Conservation (phyloP, 2,888 invertebrate genomes). For the Punctoribates punctum region DNA sequence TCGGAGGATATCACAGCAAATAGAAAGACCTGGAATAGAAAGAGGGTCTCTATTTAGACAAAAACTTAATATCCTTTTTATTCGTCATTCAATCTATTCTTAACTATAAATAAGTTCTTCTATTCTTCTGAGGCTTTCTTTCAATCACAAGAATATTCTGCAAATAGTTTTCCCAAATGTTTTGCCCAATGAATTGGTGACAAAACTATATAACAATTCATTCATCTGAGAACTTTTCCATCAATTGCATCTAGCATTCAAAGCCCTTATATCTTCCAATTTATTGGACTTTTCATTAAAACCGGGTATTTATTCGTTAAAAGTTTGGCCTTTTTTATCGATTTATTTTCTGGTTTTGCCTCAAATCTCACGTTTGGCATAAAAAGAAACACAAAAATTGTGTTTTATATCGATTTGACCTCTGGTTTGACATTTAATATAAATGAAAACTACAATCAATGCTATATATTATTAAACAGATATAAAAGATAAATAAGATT, state of each 20-base stretch:
- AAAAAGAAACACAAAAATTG: neutral
- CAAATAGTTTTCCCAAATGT: no score
- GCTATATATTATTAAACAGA: neutral
- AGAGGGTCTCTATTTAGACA: constrained; percentile 11
- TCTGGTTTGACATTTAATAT: constrained; percentile 1
- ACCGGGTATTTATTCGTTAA: no score
- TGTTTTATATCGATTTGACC: constrained; percentile 9
- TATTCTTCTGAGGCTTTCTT: neutral
- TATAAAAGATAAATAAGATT: constrained; percentile 9
- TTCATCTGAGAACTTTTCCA: no score
- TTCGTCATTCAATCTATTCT: neutral
- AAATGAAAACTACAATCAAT: constrained; percentile 1
- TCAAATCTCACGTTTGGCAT: neutral
- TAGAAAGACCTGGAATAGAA: neutral
- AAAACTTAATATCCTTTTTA: constrained; percentile 7
- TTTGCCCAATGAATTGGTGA: no score
- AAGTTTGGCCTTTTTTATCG: neutral
- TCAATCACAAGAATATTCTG: neutral
- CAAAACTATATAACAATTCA: no score
- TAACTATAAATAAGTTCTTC: neutral
- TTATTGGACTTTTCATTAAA: no score
- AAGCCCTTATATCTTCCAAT: no score
- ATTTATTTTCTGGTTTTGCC: neutral
- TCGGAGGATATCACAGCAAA: neutral
- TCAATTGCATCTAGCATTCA: no score